Conservation (phyloP, 2,797 vertebrate species). For the Delichon dasypus region DNA sequence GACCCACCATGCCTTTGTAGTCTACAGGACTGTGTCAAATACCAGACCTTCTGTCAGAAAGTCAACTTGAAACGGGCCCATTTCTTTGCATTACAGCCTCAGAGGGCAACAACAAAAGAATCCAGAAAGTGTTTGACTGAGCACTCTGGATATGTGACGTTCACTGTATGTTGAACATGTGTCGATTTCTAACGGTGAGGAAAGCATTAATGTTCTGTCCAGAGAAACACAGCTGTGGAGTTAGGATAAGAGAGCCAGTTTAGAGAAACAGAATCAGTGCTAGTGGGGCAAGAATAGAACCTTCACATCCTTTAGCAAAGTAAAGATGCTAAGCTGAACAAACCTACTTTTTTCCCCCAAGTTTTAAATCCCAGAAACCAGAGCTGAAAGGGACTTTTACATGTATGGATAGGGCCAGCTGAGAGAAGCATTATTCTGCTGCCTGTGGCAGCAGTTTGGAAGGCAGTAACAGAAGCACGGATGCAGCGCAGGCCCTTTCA, state of each 20-base stretch:
- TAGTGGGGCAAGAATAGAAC: neutral
- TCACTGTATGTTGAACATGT: neutral
- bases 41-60: neutral
- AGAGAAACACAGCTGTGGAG: neutral
- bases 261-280: neutral
- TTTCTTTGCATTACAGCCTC: neutral
- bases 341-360: neutral
- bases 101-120: neutral
- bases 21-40: neutral
- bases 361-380: slow-evolving; percentile 7
- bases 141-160: neutral
- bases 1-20: neutral
- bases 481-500: neutral
- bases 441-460: neutral
- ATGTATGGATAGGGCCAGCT: neutral
- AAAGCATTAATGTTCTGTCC: neutral
- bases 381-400: neutral
- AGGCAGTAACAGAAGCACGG: neutral
- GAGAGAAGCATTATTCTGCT: neutral
- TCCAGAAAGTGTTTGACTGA: neutral
- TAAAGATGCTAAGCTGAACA: slow-evolving; percentile 8
- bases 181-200: neutral
- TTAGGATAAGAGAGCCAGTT: neutral
- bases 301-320: neutral
- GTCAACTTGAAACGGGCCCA: neutral